Base-by-base conservation (phyloP, 2,797 vertebrate species). In the Phaenicophaeus curvirostris region DNA sequence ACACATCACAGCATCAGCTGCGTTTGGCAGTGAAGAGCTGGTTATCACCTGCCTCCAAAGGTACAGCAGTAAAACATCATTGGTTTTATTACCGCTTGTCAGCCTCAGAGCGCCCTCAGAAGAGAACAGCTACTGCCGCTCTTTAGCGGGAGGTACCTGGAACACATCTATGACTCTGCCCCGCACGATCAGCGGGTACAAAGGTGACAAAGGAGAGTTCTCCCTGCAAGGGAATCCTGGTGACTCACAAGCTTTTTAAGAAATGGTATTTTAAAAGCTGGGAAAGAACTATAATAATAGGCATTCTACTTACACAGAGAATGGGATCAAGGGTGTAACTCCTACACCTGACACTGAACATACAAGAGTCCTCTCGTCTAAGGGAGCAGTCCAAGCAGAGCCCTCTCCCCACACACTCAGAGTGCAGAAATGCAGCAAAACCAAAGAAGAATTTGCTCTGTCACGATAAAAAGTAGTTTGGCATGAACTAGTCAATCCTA, bases 161-260 rank as follows among this genome's bases (percentile, higher is more conserved):
- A 37, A 48, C 17, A 28, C 16, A 30, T 11, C 28, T 6, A 61
- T 1, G 17, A 6, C n/a, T 44, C 53, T 21, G 82, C 10, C 30
- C 50, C 0, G 0, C 39, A 7, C 3, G 5, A 4, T 2, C 65
- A 44, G 73, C 31, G 24, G 53, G 17, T 0, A 9, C 50, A 18
- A 28, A 15, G 33, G 58, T 62, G 59, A 41, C 27, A 55, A 33
- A 1, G 13, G n/a, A 54, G 41, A 35, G 28, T 9, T 68, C 48
- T 41, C 39, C 9, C 21, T 23, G 37, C 28, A 72, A 31, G 6
- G 19, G n/a, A 63, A 79, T 13, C 23, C 13, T 12, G 19, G 23
- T 3, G n/a, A 58, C 25, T 78, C 46, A 15, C 11, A 67, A 54
- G 11, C 5, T 68, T 85, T 67, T 57, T 7, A 81, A 65, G 15